Base-by-base conservation (phyloP, 2,888 invertebrate species). In the Lycia hirtaria region DNA sequence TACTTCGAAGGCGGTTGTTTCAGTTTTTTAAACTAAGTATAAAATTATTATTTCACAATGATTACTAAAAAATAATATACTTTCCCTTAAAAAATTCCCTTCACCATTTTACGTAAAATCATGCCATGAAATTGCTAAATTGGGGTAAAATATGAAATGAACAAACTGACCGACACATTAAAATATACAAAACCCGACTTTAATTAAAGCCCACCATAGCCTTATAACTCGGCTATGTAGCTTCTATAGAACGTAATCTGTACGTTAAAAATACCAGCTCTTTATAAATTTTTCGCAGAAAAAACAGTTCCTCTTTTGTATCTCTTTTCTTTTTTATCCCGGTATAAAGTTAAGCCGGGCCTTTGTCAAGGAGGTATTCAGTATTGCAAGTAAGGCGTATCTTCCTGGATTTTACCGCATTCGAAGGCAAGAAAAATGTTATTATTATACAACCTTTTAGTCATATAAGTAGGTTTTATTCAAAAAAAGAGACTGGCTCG, bases 331-430 rank as follows among this genome's bases (percentile, higher is more conserved):
- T 53, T 30, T 19, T 30, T 44, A 44, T 44, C 45, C 17, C 20
- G 24, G 45, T 20, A 43, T 37, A 38, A 53, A 45, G 24, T 47
- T 47, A 47, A 53, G 53, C 53, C 47, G 17, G 37, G 45, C 22
- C n/a, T 24, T 48, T 33, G 47, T 55, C 48, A 55, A 55, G 54
- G 33, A 48, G 53, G 38, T 32, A 47, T 45, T 40, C 52, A 44
- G 44, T 44, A 44, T 52, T 28, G 20, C 37, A 44, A 52, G 44
- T 17, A 33, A 22, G 30, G 44, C 28, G 33, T 32, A 43, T 24
- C 35, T 44, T 37, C 28, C 28, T 38, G 33, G 26, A 26, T 40
- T 24, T 28, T 26, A 17, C 26, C 41, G 17, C 15, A 41, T 28
- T 41, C 28, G 17, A 28, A 41, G n/a, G 41, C n/a, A 41, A 17